phyloP scores from a whole-genome alignment of 2,888 invertebrate genomes.

The Trissoscelio sp. region DNA sequence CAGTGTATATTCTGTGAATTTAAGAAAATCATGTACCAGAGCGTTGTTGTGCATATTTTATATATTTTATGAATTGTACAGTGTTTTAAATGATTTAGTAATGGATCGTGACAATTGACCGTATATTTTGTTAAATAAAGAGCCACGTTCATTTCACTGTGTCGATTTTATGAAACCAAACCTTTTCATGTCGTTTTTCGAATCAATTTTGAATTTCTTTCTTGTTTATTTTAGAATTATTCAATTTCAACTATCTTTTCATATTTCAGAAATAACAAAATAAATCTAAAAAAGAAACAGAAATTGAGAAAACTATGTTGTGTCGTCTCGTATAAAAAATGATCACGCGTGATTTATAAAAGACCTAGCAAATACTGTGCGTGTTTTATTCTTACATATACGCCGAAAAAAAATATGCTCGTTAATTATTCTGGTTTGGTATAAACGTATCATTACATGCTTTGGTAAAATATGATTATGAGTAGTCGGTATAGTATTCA shows the following conservation, averaged over 20 bases:
- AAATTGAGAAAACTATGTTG: neutral
- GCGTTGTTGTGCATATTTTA: slow-evolving; percentile 67
- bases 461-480: slow-evolving; percentile 69
- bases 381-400: slow-evolving; percentile 63
- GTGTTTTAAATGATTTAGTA: slow-evolving; percentile 66
- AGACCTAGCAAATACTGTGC: slow-evolving; percentile 65
- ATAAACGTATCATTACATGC: slow-evolving; percentile 68
- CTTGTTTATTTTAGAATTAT: neutral
- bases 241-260: neutral
- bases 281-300: neutral
- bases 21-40: slow-evolving; percentile 61
- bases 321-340: slow-evolving; percentile 54
- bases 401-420: slow-evolving; percentile 66
- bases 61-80: slow-evolving; percentile 69
- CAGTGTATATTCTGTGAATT: slow-evolving; percentile 48
- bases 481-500: slow-evolving; percentile 58
- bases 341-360: slow-evolving; percentile 59
- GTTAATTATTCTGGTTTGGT: slow-evolving; percentile 66
- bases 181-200: slow-evolving; percentile 1
- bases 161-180: slow-evolving; percentile 57
- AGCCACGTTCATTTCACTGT: slow-evolving; percentile 62
- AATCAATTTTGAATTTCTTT: neutral
- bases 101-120: slow-evolving; percentile 61
- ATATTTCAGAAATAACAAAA: neutral
- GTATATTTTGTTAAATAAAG: slow-evolving; percentile 66